Evolutionary conservation across 92 coral and sea anemone genomes (phyloP).

Genomic region (Scolanthus callimorphus): DNA sequence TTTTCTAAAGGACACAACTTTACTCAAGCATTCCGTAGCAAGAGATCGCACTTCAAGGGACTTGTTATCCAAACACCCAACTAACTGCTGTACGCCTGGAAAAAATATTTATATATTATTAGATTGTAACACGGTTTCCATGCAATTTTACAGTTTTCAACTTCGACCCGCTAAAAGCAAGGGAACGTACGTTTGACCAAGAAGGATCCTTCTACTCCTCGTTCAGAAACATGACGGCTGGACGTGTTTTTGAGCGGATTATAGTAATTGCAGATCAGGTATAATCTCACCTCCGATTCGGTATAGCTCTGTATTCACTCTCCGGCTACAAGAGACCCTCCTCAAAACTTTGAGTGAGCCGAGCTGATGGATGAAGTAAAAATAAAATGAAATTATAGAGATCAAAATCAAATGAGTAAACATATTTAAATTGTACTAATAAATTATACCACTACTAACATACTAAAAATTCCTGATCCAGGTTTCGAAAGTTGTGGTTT

Average conservation of each 20-base stretch:
- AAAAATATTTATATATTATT: neutral
- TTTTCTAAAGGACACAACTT: conserved; percentile 59
- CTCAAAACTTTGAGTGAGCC: conserved; percentile 63
- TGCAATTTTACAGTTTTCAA: neutral
- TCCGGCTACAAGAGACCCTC: conserved; percentile 49
- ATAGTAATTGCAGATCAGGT: too few species aligned
- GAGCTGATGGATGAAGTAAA: conserved; percentile 37
- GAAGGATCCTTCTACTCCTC: too few species aligned
- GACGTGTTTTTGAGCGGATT: too few species aligned
- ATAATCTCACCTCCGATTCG: conserved; percentile 74
- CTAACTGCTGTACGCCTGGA: conserved; percentile 77
- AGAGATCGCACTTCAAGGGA: conserved; percentile 62
- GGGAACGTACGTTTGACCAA: too few species aligned
- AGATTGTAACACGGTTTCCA: neutral
- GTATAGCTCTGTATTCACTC: conserved; percentile 59
- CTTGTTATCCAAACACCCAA: conserved; percentile 63
- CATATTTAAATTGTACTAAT: too few species aligned
- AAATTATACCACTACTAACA: too few species aligned
- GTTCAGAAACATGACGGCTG: too few species aligned
- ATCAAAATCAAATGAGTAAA: too few species aligned
- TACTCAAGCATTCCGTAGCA: conserved; percentile 60
- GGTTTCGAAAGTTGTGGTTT: too few species aligned
- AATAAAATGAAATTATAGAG: too few species aligned
- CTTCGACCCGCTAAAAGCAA: too few species aligned
- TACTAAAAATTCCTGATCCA: too few species aligned